Conservation (phyloP, 2,888 invertebrate genomes). For the Parnassius smintheus region DNA sequence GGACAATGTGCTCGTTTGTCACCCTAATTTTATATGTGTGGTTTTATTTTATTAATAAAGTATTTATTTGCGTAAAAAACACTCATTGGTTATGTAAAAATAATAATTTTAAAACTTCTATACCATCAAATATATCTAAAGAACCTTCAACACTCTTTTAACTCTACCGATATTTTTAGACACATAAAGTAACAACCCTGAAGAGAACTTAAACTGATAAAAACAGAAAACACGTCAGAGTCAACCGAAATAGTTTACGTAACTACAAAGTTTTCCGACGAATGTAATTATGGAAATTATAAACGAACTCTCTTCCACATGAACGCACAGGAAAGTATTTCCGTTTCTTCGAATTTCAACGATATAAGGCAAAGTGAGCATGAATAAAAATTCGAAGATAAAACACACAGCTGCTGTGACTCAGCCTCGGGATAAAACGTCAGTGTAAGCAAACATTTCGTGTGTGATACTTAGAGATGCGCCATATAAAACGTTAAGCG, state of each 20-base stretch:
- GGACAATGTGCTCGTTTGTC: no score
- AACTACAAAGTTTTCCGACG: slow-evolving; percentile 47
- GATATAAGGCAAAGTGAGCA: slow-evolving; percentile 42
- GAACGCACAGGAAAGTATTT: slow-evolving; percentile 48
- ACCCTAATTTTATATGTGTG: no score
- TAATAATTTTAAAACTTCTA: neutral
- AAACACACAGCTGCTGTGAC: slow-evolving; percentile 18
- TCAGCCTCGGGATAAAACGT: slow-evolving; percentile 10
- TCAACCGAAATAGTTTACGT: slow-evolving; percentile 40
- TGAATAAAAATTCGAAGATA: slow-evolving; percentile 34
- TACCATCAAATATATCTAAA: neutral
- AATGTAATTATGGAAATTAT: slow-evolving; percentile 45
- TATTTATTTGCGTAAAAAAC: no score
- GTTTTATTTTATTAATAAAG: no score
- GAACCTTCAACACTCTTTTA: no score
- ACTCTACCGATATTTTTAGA: neutral
- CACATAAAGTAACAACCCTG: neutral
- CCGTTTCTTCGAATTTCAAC: slow-evolving; percentile 47
- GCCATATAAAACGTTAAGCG: neutral
- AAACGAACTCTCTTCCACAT: slow-evolving; percentile 33
- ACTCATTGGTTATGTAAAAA: no score
- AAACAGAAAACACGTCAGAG: slow-evolving; percentile 15
- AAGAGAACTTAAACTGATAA: slow-evolving; percentile 6
- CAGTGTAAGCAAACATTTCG: slow-evolving; percentile 8
- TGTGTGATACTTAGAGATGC: slow-evolving; percentile 3